Evolutionary conservation across 2,113 vertebrate species (phyloP).

Genomic region (Gavialis gangeticus): DNA sequence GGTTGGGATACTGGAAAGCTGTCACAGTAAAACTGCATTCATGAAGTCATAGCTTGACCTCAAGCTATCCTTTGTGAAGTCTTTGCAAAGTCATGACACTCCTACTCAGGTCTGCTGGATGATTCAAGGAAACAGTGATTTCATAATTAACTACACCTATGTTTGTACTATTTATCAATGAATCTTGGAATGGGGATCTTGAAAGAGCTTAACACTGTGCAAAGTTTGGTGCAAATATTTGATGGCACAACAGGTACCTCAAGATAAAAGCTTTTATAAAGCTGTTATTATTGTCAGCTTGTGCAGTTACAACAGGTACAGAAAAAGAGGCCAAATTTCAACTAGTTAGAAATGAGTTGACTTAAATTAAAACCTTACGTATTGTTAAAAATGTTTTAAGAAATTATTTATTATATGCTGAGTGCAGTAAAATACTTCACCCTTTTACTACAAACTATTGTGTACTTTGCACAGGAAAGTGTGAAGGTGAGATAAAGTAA

Average conservation of each 20-base stretch:
- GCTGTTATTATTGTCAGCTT: not conserved
- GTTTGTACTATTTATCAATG: fast-evolving
- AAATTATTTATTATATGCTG: slow-evolving; percentile 64
- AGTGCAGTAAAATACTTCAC: not conserved
- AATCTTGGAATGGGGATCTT: not conserved
- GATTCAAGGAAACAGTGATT: not conserved
- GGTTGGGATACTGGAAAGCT: fast-evolving
- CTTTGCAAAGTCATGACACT: not conserved
- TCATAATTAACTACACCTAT: fast-evolving
- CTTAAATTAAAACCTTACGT: slow-evolving; percentile 29
- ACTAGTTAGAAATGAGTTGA: not conserved
- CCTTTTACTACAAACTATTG: too few relatives aligned
- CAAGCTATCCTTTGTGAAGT: not conserved
- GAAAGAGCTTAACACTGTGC: not conserved
- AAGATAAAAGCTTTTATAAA: not conserved
- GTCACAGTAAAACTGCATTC: not conserved
- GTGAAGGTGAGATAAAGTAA: slow-evolving; percentile 60
- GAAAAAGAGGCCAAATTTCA: slow-evolving; percentile 19
- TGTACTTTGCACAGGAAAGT: slow-evolving; percentile 8
- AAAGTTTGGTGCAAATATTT: not conserved
- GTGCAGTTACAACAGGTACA: too few relatives aligned
- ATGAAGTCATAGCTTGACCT: fast-evolving
- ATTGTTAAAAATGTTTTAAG: slow-evolving; percentile 58
- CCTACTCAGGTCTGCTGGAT: fast-evolving
- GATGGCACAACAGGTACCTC: fast-evolving